Percentiles rank a stretch among this genome's conserved stretches.
These are phyloP conservation scores for Heteromyza rotundicornis DNA, from an alignment of 2,888 invertebrate genomes.

Conservation along the genomic window DNA sequence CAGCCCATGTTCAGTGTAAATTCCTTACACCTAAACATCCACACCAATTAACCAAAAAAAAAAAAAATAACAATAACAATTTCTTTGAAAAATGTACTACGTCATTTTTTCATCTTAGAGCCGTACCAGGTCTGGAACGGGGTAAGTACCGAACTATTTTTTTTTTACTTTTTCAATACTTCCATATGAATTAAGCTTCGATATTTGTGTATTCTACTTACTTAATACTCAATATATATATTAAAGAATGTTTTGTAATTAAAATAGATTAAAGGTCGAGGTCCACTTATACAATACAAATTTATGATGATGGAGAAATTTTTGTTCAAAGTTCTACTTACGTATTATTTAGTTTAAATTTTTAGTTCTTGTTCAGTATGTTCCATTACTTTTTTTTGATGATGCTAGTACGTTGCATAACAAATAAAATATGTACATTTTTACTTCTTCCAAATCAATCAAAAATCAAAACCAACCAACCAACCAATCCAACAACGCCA, in stretches of 20 bases:
- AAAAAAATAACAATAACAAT: too few species aligned
- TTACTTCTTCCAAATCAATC: constrained; percentile 22
- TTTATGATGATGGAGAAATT: constrained; percentile 60
- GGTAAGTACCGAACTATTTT: constrained; percentile 20
- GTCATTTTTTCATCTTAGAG: background rate
- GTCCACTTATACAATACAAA: constrained; percentile 58
- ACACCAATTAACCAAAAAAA: background rate
- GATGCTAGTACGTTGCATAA: too few species aligned
- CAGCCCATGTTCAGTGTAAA: background rate
- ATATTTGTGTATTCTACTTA: constrained; percentile 31
- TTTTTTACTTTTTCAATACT: constrained; percentile 16
- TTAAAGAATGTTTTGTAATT: constrained; percentile 8
- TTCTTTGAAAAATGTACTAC: background rate
- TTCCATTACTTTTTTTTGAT: too few species aligned
- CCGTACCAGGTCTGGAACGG: constrained; percentile 9
- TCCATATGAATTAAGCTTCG: constrained; percentile 55
- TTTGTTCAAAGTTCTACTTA: constrained; percentile 54
- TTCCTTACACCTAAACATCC: background rate
- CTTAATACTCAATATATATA: constrained; percentile 37
- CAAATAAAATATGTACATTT: constrained; percentile 10
- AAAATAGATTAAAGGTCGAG: constrained; percentile 56
- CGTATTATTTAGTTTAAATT: constrained; percentile 21
- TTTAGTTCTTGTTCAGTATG: too few species aligned
- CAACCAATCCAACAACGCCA: constrained; percentile 14
- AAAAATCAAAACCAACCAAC: too few species aligned